These are phyloP conservation scores for Drosophila greeni DNA, from an alignment of 2,888 invertebrate genomes.

Conservation along the genomic window DNA sequence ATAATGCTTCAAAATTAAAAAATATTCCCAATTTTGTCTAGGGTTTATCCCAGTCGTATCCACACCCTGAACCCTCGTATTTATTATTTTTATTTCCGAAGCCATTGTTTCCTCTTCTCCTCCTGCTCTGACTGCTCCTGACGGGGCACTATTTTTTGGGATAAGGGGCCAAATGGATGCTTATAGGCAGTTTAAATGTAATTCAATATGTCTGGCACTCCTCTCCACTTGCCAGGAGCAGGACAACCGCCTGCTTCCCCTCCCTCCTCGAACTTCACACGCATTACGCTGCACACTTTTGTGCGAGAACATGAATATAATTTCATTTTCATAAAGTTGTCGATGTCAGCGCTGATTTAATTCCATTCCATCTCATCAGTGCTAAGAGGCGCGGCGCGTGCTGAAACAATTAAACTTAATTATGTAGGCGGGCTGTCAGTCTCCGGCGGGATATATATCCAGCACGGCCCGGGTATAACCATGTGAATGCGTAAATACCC, in stretches of 20 bases:
- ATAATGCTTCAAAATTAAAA: too few relatives aligned
- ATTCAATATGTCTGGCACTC: slow-evolving; percentile 61
- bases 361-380: slow-evolving; percentile 60
- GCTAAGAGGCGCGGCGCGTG: slow-evolving; percentile 42
- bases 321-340: slow-evolving; percentile 70
- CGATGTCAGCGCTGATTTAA: slow-evolving; percentile 72
- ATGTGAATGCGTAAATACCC: slow-evolving; percentile 8
- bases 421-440: slow-evolving; percentile 49
- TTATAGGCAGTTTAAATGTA: slow-evolving; percentile 69
- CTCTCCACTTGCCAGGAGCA: slow-evolving; percentile 12
- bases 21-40: neutral
- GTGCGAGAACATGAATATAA: slow-evolving; percentile 61
- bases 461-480: neutral
- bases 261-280: neutral
- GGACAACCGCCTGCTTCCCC: neutral
- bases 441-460: slow-evolving; percentile 29
- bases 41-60: neutral
- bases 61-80: neutral
- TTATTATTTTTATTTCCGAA: slow-evolving; percentile 14
- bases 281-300: slow-evolving; percentile 46
- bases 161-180: slow-evolving; percentile 24
- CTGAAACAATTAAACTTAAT: slow-evolving; percentile 74
- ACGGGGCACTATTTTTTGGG: slow-evolving; percentile 49
- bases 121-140: slow-evolving; percentile 43
- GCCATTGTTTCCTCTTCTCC: slow-evolving; percentile 24